Evolutionary conservation across 2,113 vertebrate species (phyloP).

Genomic region (Capra hircus): DNA sequence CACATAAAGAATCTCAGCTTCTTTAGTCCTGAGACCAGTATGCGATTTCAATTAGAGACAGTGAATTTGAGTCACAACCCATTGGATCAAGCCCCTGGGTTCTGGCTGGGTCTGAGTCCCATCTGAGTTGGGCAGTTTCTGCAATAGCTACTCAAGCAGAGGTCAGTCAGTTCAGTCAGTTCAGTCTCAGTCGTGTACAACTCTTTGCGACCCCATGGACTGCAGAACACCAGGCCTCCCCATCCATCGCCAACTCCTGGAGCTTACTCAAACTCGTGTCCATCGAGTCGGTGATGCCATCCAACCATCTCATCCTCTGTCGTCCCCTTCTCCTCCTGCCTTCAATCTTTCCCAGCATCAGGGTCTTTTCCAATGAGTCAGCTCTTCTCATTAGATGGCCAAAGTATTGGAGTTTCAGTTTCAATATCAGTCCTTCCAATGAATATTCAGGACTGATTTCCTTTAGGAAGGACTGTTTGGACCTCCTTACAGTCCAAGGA

Average conservation of each 20-base stretch:
- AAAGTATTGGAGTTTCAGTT: neutral
- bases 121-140: neutral
- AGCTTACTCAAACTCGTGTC: neutral
- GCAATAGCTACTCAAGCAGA: neutral
- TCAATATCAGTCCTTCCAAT: neutral
- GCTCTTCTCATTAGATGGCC: neutral
- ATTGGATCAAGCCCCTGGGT: neutral
- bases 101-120: neutral
- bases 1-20: neutral
- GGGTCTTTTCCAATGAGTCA: neutral
- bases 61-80: neutral
- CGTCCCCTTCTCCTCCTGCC: neutral
- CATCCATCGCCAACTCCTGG: neutral
- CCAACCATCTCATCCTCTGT: neutral
- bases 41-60: neutral
- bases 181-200: neutral
- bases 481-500: neutral
- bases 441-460: neutral
- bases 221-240: neutral
- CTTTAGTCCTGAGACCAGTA: neutral
- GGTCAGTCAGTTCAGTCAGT: neutral
- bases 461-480: neutral
- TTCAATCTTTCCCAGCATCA: neutral
- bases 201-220: neutral
- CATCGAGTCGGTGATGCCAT: neutral